Base-by-base conservation (phyloP, 2,113 vertebrate genomes). In the Oxyura jamaicensis region DNA sequence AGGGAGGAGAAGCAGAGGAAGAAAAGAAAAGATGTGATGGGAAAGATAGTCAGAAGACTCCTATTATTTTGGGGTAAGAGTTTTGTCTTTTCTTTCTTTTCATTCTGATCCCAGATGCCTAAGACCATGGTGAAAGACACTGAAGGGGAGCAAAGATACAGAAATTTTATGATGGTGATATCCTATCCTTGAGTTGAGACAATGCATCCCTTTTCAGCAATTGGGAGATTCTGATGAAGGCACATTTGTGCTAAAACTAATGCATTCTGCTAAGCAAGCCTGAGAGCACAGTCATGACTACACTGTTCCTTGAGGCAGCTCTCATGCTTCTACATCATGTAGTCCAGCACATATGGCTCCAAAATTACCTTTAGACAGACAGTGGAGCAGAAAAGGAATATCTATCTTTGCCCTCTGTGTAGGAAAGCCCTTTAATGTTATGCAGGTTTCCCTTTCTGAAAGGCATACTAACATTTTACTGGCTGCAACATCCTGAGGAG, bases 1-100 rank as follows among this genome's bases (percentile, higher is more conserved):
- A 33, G 42, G 23, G 11, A 73, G 46, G 17, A 16, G 6, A 65
- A 3, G 8, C 26, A 68, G 20, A 59, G 5, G 25, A 80, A 68
- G 4, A 31, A 76, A 80, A 91, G 36, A 31, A 85, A 18, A 59
- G 3, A 19, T 6, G 11, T 3, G 0, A 41, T 22, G 63, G 5
- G 29, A 88, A 75, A 83, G 19, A 28, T 0, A 0, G 3, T 8
- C 6, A 2, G 39, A 74, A 55, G 18, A 18, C 18, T 59, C 5
- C 13, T 55, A 4, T 83, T 73, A 35, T 25, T 73, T 88, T 55
- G 46, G 72, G 8, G 14, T 20, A 55, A 31, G 13, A 33, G 4
- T 25, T 3, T 65, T 14, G 8, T n/a, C 22, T 81, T 84, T 19
- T 53, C 7, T 62, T 91, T 79, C 22, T 4, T 14, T 88, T 48